A percentile compares a stretch with the other conserved stretches of the same genome.
Conservation (phyloP, 2,113 vertebrate species). For the Semicossyphus pulcher region DNA sequence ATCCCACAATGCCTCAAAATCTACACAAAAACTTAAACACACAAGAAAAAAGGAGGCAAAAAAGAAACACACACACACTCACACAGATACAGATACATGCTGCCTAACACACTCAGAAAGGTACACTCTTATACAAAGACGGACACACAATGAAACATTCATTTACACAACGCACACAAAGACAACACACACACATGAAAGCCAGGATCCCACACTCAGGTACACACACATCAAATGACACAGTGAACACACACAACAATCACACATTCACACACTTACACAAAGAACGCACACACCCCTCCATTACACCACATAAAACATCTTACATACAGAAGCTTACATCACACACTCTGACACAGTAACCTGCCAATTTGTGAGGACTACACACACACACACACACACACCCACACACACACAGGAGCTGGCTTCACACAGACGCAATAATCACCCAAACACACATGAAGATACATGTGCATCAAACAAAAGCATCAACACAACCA, state of each 20-base stretch:
- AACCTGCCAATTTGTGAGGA: conserved; percentile 7
- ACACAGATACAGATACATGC: not conserved
- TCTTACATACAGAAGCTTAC: not conserved
- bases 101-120: not conserved
- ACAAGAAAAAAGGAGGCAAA: not conserved
- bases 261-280: not conserved
- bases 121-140: not conserved
- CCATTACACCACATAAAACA: conserved; percentile 16
- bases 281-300: not conserved
- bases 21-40: not conserved
- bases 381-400: conserved; percentile 10
- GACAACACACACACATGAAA: not conserved
- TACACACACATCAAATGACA: not conserved
- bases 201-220: not conserved
- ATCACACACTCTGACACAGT: conserved; percentile 30
- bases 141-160: not conserved
- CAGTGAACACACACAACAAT: not conserved
- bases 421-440: not conserved
- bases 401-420: not conserved
- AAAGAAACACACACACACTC: not conserved
- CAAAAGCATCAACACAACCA: not conserved
- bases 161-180: not conserved
- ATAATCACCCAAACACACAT: not conserved
- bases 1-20: conserved; percentile 1
- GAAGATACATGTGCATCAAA: not conserved